A percentile compares a stretch with the other conserved stretches of the same genome.
Evolutionary conservation across 1,140 invertebrate genomes (phyloP).

Genomic region (Drosophila kepulauana): DNA sequence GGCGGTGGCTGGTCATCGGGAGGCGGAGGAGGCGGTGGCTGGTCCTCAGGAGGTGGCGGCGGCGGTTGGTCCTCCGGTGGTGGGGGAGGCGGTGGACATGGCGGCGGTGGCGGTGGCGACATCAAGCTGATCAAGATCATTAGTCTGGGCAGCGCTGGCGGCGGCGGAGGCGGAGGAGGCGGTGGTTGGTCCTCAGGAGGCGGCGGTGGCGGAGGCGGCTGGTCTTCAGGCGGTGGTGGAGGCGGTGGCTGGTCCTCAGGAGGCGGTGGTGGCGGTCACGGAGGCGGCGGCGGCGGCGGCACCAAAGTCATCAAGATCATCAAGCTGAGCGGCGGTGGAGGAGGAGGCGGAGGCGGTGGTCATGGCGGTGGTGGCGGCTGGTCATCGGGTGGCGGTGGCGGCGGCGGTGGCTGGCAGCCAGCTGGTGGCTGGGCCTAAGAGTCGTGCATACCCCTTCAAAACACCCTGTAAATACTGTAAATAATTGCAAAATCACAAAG

Average conservation of each 20-base stretch:
- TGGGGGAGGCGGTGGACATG: conserved; percentile 60
- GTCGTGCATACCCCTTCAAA: neutral
- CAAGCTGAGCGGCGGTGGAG: conserved; percentile 43
- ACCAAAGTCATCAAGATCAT: conserved; percentile 72
- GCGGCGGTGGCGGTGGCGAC: conserved; percentile 64
- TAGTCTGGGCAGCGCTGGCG: conserved; percentile 53
- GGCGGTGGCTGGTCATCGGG: conserved; percentile 48
- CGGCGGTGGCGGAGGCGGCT: conserved; percentile 46
- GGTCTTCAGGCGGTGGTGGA: conserved; percentile 41
- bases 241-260: conserved; percentile 41
- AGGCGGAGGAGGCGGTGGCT: conserved; percentile 56
- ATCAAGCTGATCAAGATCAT: conserved; percentile 68
- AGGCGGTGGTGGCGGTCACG: conserved; percentile 41
- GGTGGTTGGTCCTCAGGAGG: conserved; percentile 64
- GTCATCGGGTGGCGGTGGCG: conserved; percentile 52
- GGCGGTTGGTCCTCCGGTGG: conserved; percentile 53
- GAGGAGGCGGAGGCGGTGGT: conserved; percentile 46
- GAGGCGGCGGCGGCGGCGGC: conserved; percentile 49
- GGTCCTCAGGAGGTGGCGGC: conserved; percentile 56
- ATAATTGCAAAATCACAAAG: conserved; percentile 38
- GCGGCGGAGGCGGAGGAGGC: conserved; percentile 56
- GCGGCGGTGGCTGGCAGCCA: conserved; percentile 77
- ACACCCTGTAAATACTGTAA: conserved; percentile 72
- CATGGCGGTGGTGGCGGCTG: conserved; percentile 55
- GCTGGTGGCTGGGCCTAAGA: conserved; percentile 77